Evolutionary conservation across 1,140 invertebrate species (phyloP).

Genomic region (Probaryconus sp.): DNA sequence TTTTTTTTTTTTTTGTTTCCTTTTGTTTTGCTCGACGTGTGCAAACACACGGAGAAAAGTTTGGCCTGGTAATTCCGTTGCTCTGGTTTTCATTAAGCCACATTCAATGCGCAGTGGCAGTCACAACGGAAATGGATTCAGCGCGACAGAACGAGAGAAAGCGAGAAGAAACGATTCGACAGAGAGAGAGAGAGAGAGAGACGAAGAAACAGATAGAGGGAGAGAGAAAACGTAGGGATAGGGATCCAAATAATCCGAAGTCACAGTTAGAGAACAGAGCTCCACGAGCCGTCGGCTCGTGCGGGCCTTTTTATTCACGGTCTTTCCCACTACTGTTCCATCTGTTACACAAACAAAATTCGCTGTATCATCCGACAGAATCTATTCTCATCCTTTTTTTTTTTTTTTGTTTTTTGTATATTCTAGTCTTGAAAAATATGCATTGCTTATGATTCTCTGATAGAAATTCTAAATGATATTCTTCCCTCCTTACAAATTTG

Average conservation of each 20-base stretch:
- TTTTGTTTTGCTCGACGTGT: background rate
- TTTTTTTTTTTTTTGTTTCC: too few relatives aligned
- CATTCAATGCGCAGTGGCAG: slow-evolving; percentile 71
- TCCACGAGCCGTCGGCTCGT: slow-evolving; percentile 74
- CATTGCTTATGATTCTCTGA: too few relatives aligned
- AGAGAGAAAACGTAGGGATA: slow-evolving; percentile 70
- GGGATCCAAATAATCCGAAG: slow-evolving; percentile 75
- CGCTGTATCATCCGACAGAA: slow-evolving; percentile 7
- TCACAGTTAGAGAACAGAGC: slow-evolving; percentile 72
- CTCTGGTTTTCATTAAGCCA: too few relatives aligned
- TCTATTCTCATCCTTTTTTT: slow-evolving; percentile 9
- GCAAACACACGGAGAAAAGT: background rate
- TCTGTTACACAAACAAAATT: slow-evolving; percentile 8
- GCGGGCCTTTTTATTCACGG: slow-evolving; percentile 57
- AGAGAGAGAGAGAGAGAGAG: slow-evolving; percentile 67
- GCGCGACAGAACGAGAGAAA: slow-evolving; percentile 70
- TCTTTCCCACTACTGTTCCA: slow-evolving; percentile 7
- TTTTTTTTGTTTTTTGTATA: background rate
- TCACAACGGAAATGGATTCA: slow-evolving; percentile 77
- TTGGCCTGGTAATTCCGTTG: background rate
- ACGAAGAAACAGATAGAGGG: slow-evolving; percentile 64
- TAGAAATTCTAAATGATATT: too few relatives aligned
- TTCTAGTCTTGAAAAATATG: too few relatives aligned
- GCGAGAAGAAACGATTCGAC: slow-evolving; percentile 63
- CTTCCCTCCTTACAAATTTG: too few relatives aligned